These are phyloP conservation scores for Cydia strobilella DNA, from an alignment of 1,140 invertebrate species.

Conservation along the genomic window DNA sequence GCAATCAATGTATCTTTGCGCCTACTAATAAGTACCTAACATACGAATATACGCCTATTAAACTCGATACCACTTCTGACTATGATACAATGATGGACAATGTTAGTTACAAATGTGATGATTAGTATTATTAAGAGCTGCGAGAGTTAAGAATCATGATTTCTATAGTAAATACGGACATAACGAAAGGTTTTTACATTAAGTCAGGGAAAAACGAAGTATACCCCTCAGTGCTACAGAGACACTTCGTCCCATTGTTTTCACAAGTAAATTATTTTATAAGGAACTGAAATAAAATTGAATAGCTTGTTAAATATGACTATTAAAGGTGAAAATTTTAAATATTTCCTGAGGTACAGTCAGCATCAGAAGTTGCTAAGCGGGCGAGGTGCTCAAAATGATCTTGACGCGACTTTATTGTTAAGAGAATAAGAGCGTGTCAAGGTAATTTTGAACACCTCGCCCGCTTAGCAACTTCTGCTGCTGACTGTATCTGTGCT, in stretches of 20 bases:
- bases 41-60: slow-evolving; percentile 5
- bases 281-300: neutral
- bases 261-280: neutral
- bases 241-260: neutral
- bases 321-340: too few relatives aligned
- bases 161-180: neutral
- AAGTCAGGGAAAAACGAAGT: neutral
- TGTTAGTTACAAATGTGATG: slow-evolving; percentile 2
- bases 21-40: too few relatives aligned
- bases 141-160: neutral
- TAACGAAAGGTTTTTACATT: neutral
- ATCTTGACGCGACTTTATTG: too few relatives aligned
- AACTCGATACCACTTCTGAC: slow-evolving; percentile 1
- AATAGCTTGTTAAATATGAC: too few relatives aligned
- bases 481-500: too few relatives aligned
- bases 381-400: too few relatives aligned
- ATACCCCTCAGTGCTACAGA: neutral
- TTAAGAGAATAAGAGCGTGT: too few relatives aligned
- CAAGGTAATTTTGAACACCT: too few relatives aligned
- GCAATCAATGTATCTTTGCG: too few relatives aligned
- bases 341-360: too few relatives aligned
- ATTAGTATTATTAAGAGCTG: neutral
- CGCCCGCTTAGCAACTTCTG: too few relatives aligned
- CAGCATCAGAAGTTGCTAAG: too few relatives aligned
- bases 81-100: neutral